Conservation (phyloP, 1,140 invertebrate genomes). For the Neotoxoptera formosana region DNA sequence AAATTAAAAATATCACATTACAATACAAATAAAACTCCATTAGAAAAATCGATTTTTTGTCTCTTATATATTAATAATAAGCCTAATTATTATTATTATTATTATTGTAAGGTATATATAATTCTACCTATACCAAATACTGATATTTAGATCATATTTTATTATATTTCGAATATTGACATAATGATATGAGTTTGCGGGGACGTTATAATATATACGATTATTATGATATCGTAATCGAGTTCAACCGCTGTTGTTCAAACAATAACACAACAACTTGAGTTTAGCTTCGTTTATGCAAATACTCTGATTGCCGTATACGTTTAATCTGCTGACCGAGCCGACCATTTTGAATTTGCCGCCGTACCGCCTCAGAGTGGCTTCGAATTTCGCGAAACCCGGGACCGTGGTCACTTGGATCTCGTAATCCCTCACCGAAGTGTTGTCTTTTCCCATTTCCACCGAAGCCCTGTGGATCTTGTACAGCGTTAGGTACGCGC, state of each 20-base stretch:
- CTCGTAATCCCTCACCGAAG: slow-evolving; percentile 54
- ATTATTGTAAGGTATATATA: too few species aligned
- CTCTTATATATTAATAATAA: neutral
- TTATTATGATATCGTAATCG: too few species aligned
- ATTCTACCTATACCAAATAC: too few species aligned
- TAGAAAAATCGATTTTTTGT: neutral
- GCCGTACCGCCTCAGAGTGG: slow-evolving; percentile 27
- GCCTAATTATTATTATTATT: neutral
- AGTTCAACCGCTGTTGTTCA: neutral
- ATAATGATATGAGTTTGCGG: neutral
- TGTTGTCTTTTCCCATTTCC: slow-evolving; percentile 28
- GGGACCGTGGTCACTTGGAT: slow-evolving; percentile 60
- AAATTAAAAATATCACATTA: neutral
- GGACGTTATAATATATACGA: too few species aligned
- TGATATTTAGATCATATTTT: too few species aligned
- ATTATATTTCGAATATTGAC: too few species aligned
- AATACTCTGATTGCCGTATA: slow-evolving; percentile 60
- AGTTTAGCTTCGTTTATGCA: slow-evolving; percentile 72
- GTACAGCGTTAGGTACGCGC: slow-evolving; percentile 76
- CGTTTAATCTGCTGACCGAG: slow-evolving; percentile 60
- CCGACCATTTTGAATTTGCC: slow-evolving; percentile 32
- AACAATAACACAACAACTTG: slow-evolving; percentile 81
- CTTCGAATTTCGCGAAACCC: slow-evolving; percentile 60
- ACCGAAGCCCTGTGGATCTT: slow-evolving; percentile 47
- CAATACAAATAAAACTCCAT: neutral